Evolutionary conservation across 2,888 invertebrate species (phyloP).

Genomic region (Eudasyphora cyanicolor): DNA sequence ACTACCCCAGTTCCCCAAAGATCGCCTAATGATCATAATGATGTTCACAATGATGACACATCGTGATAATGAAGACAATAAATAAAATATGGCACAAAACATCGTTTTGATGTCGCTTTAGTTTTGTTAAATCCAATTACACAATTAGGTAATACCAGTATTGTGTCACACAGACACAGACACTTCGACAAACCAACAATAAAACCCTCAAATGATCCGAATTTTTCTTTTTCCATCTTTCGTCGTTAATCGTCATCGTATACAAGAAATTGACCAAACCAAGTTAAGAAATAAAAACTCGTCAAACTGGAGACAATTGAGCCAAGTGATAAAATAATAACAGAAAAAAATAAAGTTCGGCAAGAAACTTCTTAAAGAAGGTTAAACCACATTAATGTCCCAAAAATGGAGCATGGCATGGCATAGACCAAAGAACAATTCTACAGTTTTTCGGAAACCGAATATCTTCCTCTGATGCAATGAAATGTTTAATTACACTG

Average conservation of each 20-base stretch:
- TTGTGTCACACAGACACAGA: slow-evolving; percentile 18
- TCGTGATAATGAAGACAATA: slow-evolving; percentile 34
- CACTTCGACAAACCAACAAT: slow-evolving; percentile 20
- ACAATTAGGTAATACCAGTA: slow-evolving; percentile 47
- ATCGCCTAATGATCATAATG: background rate
- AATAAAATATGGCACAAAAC: slow-evolving; percentile 40
- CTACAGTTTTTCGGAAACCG: no score
- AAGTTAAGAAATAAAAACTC: background rate
- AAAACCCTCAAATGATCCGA: slow-evolving; percentile 25
- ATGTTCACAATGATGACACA: slow-evolving; percentile 1
- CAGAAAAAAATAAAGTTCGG: slow-evolving; percentile 30
- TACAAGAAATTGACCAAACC: background rate
- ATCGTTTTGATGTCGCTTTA: background rate
- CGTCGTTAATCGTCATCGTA: background rate
- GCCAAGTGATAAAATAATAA: slow-evolving; percentile 49
- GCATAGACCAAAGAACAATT: no score
- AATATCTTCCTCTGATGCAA: no score
- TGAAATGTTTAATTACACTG: no score
- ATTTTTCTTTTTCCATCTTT: slow-evolving; percentile 1
- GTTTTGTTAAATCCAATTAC: slow-evolving; percentile 35
- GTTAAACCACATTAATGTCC: background rate
- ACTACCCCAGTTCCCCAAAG: no score
- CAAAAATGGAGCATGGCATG: background rate
- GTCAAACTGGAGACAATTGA: slow-evolving; percentile 44
- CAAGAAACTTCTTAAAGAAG: background rate